Evolutionary conservation across 2,888 invertebrate genomes (phyloP), one percentile per base, ranked within the genome.

Genomic region (Agrochola lychnidis): DNA sequence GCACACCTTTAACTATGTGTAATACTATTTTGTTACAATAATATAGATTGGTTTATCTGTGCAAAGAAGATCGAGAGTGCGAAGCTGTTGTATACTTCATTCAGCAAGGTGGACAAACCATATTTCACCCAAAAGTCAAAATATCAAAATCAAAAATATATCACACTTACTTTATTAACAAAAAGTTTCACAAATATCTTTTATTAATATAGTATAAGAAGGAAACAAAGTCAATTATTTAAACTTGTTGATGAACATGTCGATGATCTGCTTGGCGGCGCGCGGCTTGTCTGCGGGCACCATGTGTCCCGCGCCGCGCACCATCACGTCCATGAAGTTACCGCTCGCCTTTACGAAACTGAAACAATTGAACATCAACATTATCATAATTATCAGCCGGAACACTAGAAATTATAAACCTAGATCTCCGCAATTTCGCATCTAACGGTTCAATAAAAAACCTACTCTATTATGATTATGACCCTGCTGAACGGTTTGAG

Each of bases 251-350:
- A 85, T 78, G 63, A 86, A 86, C 73, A 81, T 69, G 59, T 85
- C 81, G 12, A 87, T 76, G 70, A 88, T 78, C 68, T 83, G 80
- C 53, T 87, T 87, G 7, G 95, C 94, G 79, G 94, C 95, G 70
- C 92, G 90, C 1, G 97, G 97, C 83, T 97, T 62, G 51, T 82
- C 79, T 3, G 45, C 45, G 4, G 97, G 97, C 22, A 97, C 96
- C 94, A 97, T 95, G 88, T 97, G 97, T 0, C 97, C 97, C n/a
- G 97, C 96, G 82, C 95, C 93, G 56, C 97, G 89, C 2, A 97
- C 94, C 76, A 97, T 86, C 14, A 96, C 93, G 79, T 97, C 97
- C 67, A 92, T 92, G 72, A 97, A 93, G 73, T 84, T 84, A 19
- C 82, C 82, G 40, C 68, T 70, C n/a, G 53, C 70, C 45, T 76